Percentiles rank a stretch among this genome's conserved stretches.
Conservation (phyloP, 1,140 invertebrate genomes). For the Drosophila nikananu region DNA sequence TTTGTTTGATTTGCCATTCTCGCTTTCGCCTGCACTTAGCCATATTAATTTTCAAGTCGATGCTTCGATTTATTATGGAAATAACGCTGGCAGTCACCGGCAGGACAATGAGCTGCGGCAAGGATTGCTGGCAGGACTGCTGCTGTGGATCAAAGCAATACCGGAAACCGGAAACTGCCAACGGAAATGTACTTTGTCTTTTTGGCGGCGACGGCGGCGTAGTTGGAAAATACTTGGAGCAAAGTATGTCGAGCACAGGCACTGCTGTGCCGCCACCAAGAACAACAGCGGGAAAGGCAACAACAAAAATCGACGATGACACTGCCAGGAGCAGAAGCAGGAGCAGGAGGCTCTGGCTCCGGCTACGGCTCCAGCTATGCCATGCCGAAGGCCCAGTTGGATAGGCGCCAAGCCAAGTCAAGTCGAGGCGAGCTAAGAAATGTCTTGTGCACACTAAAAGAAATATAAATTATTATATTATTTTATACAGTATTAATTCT, state of each 20-base stretch:
- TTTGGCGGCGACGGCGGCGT: conserved; percentile 69
- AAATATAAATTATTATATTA: background rate
- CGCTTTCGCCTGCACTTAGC: conserved; percentile 62
- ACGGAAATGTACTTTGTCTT: conserved; percentile 83
- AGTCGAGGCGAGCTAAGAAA: conserved; percentile 31
- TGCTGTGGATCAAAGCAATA: conserved; percentile 71
- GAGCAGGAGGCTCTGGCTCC: background rate
- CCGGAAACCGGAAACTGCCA: conserved; percentile 80
- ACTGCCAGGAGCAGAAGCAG: conserved; percentile 1
- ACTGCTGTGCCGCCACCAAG: conserved; percentile 40
- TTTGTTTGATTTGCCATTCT: conserved; percentile 67
- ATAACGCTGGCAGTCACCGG: conserved; percentile 10
- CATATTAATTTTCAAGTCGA: conserved; percentile 68
- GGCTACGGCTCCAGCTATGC: background rate
- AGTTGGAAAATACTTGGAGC: conserved; percentile 76
- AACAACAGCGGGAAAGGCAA: conserved; percentile 26
- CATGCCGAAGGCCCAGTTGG: conserved; percentile 56
- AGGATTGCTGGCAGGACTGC: conserved; percentile 20
- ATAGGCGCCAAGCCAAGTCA: conserved; percentile 62
- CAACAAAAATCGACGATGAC: conserved; percentile 21
- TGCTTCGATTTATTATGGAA: conserved; percentile 54
- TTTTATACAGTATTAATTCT: background rate
- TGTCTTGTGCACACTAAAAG: conserved; percentile 13
- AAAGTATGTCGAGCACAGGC: conserved; percentile 76
- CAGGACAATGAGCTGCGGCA: conserved; percentile 41